Evolutionary conservation across 2,888 invertebrate species (phyloP), one percentile per base, ranked within the genome.

Genomic region (Physocephala rufipes): DNA sequence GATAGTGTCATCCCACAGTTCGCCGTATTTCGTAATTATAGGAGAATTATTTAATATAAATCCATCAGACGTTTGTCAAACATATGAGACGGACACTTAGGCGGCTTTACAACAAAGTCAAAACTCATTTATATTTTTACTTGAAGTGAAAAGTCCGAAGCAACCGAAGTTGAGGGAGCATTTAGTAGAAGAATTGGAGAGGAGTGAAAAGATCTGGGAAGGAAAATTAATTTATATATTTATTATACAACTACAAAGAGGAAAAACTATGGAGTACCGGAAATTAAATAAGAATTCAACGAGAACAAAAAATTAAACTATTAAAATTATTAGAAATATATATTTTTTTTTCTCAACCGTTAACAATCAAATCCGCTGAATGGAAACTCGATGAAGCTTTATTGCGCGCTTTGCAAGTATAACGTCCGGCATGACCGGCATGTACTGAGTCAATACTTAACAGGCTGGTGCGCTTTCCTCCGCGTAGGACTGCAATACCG

Each of bases 391-490:
- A 82, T 15, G 88, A 88, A 12, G 89, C 91, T 71, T 85, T 85
- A 85, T 92, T 92, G 76, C 86, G 86, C 62, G 91, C 91, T 78
- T 87, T 86, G 83, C 92, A 92, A 55, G 89, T 89, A 80, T 91
- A 91, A 76, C 89, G 88, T 73, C 91, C 91, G 53, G 88, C 88
- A 81, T 91, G 90, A 74, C 88, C 88, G 53, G 90, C 89, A 71
- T 89, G 88, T 55, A 91, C 90, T 7, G 89, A 88, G 79, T 91
- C 90, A 76, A 92, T 91, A 75, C 89, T 90, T 71, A 93, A 86
- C 70, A 90, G 85, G 75, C 90, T 90, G 79, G 88, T 88, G 78
- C 87, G 85, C 83, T 87, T 89, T 73, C 81, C 90, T 75, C 89
- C 82, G 26, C 78, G 80, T 4, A 83, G 67, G 1, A 85, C 82